These are phyloP conservation scores for Apodemia hepburni DNA, from an alignment of 2,888 invertebrate species.

Conservation along the genomic window DNA sequence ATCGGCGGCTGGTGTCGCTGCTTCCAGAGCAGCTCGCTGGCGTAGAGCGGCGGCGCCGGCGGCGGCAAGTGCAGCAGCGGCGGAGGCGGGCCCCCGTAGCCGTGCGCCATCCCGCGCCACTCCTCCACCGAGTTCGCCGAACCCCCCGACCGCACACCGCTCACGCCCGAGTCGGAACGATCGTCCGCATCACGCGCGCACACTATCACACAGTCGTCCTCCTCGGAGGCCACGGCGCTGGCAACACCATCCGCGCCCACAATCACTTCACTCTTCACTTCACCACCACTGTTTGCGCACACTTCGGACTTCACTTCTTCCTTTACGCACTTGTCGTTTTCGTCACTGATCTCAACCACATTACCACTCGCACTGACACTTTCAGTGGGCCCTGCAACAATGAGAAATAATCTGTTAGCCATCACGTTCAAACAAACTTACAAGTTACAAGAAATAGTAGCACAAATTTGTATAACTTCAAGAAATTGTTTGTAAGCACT, in stretches of 20 bases:
- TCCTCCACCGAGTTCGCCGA: constrained; percentile 89
- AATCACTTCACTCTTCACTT: constrained; percentile 73
- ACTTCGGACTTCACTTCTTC: constrained; percentile 58
- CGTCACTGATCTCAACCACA: constrained; percentile 66
- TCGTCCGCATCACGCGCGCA: constrained; percentile 80
- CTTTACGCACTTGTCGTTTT: constrained; percentile 70
- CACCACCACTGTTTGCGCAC: constrained; percentile 62
- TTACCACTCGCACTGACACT: constrained; percentile 69
- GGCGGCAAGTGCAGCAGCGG: constrained; percentile 70
- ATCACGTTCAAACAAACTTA: neutral
- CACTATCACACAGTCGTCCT: constrained; percentile 84
- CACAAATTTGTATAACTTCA: too few species aligned
- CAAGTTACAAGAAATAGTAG: too few species aligned
- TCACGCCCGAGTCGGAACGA: constrained; percentile 85
- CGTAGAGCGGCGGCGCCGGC: constrained; percentile 75
- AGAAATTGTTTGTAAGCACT: too few species aligned
- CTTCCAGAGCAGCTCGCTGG: constrained; percentile 81
- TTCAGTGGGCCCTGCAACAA: constrained; percentile 68
- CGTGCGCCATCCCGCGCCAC: constrained; percentile 87
- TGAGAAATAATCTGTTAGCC: constrained; percentile 25
- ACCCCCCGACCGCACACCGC: constrained; percentile 86
- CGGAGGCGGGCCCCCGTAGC: constrained; percentile 84
- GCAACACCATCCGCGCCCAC: constrained; percentile 73
- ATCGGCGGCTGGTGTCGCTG: constrained; percentile 80
- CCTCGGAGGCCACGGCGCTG: constrained; percentile 80